Evolutionary conservation across 2,113 vertebrate genomes (phyloP).

Genomic region (Phainopepla nitens): DNA sequence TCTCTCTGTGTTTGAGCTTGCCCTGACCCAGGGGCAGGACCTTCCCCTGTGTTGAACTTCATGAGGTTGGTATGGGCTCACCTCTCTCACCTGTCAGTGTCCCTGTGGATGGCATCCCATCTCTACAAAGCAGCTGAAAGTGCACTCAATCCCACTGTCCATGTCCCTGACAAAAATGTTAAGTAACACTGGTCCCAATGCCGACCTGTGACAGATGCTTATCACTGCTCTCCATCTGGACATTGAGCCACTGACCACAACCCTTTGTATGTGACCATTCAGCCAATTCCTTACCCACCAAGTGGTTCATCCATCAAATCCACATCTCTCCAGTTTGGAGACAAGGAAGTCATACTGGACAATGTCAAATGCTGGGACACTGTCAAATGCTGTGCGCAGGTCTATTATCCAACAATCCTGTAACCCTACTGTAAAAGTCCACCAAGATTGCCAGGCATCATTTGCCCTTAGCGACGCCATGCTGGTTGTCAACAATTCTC

Average conservation of each 20-base stretch:
- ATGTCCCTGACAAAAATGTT: neutral
- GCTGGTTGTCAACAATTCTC: neutral
- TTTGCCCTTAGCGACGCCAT: neutral
- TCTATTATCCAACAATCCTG: neutral
- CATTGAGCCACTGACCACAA: neutral
- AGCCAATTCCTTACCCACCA: neutral
- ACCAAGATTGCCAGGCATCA: neutral
- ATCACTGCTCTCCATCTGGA: neutral
- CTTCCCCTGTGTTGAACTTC: neutral
- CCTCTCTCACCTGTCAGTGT: neutral
- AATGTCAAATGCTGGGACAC: neutral
- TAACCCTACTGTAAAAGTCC: neutral
- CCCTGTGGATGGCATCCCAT: neutral
- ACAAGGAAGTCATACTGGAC: neutral
- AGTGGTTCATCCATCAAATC: neutral
- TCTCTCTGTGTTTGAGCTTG: neutral
- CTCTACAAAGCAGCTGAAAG: neutral
- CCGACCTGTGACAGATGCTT: fast-evolving
- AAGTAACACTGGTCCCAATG: fast-evolving
- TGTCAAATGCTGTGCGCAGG: neutral
- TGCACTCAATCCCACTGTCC: neutral
- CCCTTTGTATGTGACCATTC: neutral
- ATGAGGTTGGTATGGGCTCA: neutral
- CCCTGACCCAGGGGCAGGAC: neutral
- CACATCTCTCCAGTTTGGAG: neutral